Percentiles rank a stretch among this genome's conserved stretches.
Conservation (phyloP, 2,797 vertebrate species). For the Neopelma chrysocephalum region DNA sequence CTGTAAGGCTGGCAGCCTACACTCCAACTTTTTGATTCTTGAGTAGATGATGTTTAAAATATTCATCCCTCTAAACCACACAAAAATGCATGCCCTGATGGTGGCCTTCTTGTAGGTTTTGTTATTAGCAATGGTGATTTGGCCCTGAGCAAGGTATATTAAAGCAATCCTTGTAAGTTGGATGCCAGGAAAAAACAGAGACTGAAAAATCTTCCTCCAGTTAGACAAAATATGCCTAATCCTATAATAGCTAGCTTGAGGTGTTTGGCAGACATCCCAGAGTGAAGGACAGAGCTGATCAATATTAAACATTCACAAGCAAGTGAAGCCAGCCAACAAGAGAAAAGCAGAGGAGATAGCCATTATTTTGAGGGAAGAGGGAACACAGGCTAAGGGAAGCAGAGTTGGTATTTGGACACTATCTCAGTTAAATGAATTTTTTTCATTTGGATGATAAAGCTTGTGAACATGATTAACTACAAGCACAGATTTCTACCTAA, state of each 20-base stretch:
- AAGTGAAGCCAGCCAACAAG: conserved; percentile 34
- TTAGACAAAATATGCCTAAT: conserved; percentile 61
- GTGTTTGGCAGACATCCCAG: conserved; percentile 49
- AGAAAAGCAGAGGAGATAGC: not conserved
- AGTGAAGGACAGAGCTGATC: conserved; percentile 41
- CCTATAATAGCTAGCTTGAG: conserved; percentile 39
- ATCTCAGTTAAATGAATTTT: not conserved
- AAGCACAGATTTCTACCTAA: not conserved
- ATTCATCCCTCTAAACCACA: not conserved
- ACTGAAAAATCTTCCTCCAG: conserved; percentile 34
- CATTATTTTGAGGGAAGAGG: not conserved
- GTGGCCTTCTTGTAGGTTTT: conserved; percentile 44
- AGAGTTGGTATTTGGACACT: not conserved
- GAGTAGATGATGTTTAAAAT: not conserved
- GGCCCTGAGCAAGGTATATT: conserved; percentile 14
- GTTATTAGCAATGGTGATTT: conserved; percentile 36
- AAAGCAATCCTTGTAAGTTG: conserved; percentile 51
- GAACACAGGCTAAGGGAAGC: not conserved
- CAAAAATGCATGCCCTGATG: not conserved
- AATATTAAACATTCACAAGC: conserved; percentile 34
- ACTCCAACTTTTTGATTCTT: not conserved
- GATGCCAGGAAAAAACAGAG: conserved; percentile 32
- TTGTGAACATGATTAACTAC: not conserved
- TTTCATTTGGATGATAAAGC: not conserved
- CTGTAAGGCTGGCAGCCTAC: not conserved